Percentiles rank a stretch among this genome's conserved stretches.
phyloP scores from a whole-genome alignment of 2,888 invertebrate genomes.

The Pterobdella sp. region DNA sequence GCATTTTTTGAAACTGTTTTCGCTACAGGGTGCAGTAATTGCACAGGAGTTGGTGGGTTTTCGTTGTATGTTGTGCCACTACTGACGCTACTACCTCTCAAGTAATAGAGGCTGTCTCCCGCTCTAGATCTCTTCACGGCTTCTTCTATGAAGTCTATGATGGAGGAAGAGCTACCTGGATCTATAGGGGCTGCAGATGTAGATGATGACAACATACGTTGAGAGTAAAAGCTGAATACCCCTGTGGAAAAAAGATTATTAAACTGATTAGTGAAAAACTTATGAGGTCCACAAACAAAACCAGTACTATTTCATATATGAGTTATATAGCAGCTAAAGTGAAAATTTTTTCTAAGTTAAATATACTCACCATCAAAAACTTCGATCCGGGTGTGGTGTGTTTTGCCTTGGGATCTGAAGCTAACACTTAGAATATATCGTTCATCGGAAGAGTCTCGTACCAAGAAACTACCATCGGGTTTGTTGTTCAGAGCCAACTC shows the following conservation, averaged over 20 bases:
- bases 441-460: constrained; percentile 31
- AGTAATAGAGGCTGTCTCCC: constrained; percentile 67
- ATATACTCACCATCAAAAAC: constrained; percentile 23
- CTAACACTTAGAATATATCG: constrained; percentile 31
- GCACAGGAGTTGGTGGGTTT: constrained; percentile 60
- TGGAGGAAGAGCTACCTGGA: constrained; percentile 52
- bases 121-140: constrained; percentile 65
- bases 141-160: constrained; percentile 66
- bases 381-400: constrained; percentile 30
- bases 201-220: constrained; percentile 39
- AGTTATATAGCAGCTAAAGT: too few relatives aligned
- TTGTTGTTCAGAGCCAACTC: constrained; percentile 15
- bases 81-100: constrained; percentile 56
- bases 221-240: constrained; percentile 60
- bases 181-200: constrained; percentile 33
- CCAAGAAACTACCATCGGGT: constrained; percentile 26
- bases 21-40: constrained; percentile 66
- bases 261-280: not conserved
- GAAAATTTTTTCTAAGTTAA: too few relatives aligned
- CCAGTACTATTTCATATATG: too few relatives aligned
- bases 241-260: constrained; percentile 58
- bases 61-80: not conserved
- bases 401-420: constrained; percentile 27
- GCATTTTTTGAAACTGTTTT: constrained; percentile 48
- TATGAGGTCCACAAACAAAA: not conserved